A percentile compares a stretch with the other conserved stretches of the same genome.
These are phyloP conservation scores for Papilio glaucus DNA, from an alignment of 1,140 invertebrate genomes.

Conservation along the genomic window DNA sequence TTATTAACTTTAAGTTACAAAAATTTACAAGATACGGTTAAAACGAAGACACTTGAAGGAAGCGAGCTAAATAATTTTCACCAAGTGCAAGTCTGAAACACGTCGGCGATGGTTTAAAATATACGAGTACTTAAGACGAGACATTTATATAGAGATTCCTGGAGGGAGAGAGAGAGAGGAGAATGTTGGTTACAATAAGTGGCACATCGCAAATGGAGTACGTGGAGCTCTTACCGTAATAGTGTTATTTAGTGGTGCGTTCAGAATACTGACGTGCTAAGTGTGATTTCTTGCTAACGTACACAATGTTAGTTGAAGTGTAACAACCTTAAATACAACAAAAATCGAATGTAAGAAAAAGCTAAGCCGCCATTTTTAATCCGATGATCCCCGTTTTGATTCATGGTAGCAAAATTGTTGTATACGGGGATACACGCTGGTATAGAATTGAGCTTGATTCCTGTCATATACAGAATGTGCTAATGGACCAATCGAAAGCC, in stretches of 20 bases:
- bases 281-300: slow-evolving; percentile 2
- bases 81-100: not conserved
- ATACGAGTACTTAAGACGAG: not conserved
- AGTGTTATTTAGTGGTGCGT: slow-evolving; percentile 4
- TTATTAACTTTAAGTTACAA: too few relatives aligned
- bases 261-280: not conserved
- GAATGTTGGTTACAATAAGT: not conserved
- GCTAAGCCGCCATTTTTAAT: too few relatives aligned
- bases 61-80: not conserved
- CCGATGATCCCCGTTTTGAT: too few relatives aligned
- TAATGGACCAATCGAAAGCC: too few relatives aligned
- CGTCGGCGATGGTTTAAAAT: not conserved
- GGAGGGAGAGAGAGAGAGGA: not conserved
- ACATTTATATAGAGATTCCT: not conserved
- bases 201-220: not conserved
- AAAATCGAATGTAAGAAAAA: too few relatives aligned
- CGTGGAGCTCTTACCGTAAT: not conserved
- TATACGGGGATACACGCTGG: too few relatives aligned
- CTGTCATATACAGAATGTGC: too few relatives aligned
- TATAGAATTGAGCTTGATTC: too few relatives aligned
- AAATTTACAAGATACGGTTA: too few relatives aligned
- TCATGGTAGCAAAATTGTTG: too few relatives aligned
- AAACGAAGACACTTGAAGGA: not conserved
- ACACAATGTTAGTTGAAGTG: not conserved
- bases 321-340: too few relatives aligned